A percentile compares a stretch with the other conserved stretches of the same genome.
Evolutionary conservation across 2,888 invertebrate genomes (phyloP).

Genomic region (Dyspetes luteomarginatus): DNA sequence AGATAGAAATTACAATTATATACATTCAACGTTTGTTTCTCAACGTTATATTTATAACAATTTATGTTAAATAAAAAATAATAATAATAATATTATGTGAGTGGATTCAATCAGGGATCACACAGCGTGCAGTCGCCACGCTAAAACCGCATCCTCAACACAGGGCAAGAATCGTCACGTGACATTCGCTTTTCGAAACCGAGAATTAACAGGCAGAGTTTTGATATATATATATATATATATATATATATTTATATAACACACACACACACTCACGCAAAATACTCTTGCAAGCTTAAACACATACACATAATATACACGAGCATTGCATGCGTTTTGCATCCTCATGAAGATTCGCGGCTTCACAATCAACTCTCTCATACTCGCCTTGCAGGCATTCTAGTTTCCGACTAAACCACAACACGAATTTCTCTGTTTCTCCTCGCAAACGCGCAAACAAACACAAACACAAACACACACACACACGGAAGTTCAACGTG

Average conservation of each 20-base stretch:
- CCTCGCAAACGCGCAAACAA: not conserved
- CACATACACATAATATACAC: not conserved
- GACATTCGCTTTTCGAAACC: conserved; percentile 30
- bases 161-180: conserved; percentile 52
- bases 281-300: not conserved
- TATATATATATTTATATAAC: not conserved
- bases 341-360: conserved; percentile 25
- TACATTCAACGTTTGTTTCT: no score
- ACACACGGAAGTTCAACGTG: not conserved
- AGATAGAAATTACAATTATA: no score
- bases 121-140: conserved; percentile 43
- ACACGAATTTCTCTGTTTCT: not conserved
- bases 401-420: conserved; percentile 22
- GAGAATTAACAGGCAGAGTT: conserved; percentile 30
- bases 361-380: conserved; percentile 21
- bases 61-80: no score
- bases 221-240: conserved; percentile 4
- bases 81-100: no score
- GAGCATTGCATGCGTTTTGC: conserved; percentile 6
- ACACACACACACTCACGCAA: not conserved
- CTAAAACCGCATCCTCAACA: conserved; percentile 22
- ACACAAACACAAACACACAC: not conserved
- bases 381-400: conserved; percentile 3
- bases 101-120: conserved; percentile 64
- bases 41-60: no score